Base-by-base conservation (phyloP, 2,888 invertebrate species). In the Rhabditoides inermis region DNA sequence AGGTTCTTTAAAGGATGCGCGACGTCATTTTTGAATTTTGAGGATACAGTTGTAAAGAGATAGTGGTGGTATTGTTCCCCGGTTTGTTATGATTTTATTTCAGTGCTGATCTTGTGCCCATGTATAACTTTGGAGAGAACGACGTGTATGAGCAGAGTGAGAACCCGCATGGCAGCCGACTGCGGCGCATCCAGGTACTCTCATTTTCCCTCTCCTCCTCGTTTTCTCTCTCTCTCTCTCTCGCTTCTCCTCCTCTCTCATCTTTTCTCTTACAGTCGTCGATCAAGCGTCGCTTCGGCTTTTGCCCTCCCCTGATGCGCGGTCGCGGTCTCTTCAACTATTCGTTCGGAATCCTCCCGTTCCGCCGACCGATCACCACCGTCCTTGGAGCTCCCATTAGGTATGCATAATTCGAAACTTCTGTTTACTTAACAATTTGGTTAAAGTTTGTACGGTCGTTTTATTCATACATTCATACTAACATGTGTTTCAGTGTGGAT, bases 281-380 rank as follows among this genome's bases (percentile, higher is more conserved):
- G 45, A 61, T 75, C 45, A 76, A 72, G 25, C 63, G 65, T 32
- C 36, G 67, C 5, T 55, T 71, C 23, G 77, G 77, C 22, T 77
- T 79, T 55, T 77, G 79, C 12, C 76, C 77, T 1, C 79, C 79
- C 5, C 44, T 79, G 5, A 76, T 80, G 48, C 67, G 74, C 45
- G 81, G 81, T 1, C 81, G 92, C 32, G 92, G 92, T 3, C 81
- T 92, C 55, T 88, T 94, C 75, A 65, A 58, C 30, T 91, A 92
- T 75, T 84, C 84, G 0, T 87, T 86, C 75, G 94, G 92, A 0
- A 77, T 90, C 5, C 78, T 94, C 48, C 91, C 94, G 0, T 56
- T 45, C 48, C 51, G 64, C 36, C 54, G 81, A 56, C 87, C 87
- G 0, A 83, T 94, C 39, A 84, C 85, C 20, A 87, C 88, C 68